These are phyloP conservation scores for Bradypus variegatus DNA, from an alignment of 2,797 vertebrate species.

Conservation along the genomic window DNA sequence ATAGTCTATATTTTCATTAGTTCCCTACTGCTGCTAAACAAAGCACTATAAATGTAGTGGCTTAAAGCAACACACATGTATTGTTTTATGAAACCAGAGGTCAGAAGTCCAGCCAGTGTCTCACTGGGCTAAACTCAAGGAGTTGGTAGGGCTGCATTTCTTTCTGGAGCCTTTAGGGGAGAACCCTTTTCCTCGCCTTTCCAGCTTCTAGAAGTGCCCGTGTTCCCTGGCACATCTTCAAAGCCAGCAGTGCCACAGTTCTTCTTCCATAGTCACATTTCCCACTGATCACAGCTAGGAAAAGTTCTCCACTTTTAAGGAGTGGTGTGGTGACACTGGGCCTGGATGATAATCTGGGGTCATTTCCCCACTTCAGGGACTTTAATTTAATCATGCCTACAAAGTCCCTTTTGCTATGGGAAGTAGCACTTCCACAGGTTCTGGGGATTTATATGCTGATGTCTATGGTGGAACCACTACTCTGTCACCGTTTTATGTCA, in stretches of 20 bases:
- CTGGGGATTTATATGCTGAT: neutral
- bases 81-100: neutral
- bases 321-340: neutral
- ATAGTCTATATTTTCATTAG: neutral
- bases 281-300: neutral
- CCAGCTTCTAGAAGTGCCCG: neutral
- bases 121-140: neutral
- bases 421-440: neutral
- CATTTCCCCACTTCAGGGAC: neutral
- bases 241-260: neutral
- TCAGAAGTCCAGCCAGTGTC: neutral
- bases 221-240: neutral
- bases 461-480: neutral
- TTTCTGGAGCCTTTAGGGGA: neutral
- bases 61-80: neutral
- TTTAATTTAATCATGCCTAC: neutral
- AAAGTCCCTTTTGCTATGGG: neutral
- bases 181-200: neutral
- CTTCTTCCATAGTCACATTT: neutral
- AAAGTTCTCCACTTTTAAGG: neutral
- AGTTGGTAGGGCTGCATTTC: neutral
- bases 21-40: neutral
- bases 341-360: neutral
- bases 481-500: neutral
- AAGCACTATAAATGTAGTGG: neutral